Base-by-base conservation (phyloP, 2,797 vertebrate species). In the Tapera naevia region DNA sequence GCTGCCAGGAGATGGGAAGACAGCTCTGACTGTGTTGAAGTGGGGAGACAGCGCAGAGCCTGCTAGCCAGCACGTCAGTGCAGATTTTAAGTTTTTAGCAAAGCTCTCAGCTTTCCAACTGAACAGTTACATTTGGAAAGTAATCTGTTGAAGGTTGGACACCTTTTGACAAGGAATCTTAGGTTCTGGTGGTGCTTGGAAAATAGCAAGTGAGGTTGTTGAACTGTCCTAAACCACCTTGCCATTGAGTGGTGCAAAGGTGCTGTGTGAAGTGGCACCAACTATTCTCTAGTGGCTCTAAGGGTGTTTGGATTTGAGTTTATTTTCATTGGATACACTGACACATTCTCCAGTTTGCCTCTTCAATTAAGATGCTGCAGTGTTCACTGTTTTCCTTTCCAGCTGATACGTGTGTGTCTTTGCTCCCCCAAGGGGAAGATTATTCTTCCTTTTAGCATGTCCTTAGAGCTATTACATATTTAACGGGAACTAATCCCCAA, bases 321-420 rank as follows among this genome's bases (percentile, higher is more conserved):
- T 82, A 27, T n/a, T 87, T 32, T 58, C 17, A 5, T 18, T 0
- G 4, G 32, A 70, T 58, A 30, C 0, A 0, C 32, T 43, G 54
- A 69, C 51, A 24, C 0, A 1, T 39, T 70, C 57, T 62, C 21
- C 51, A 57, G 22, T 72, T 83, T 58, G 28, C 72, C 39, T 78
- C 45, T 62, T 69, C 45, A 54, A 60, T 57, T 69, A 54, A 65
- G 54, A 33, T 3, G 4, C 78, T 37, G 33, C 72, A 61, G 16
- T 28, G 32, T 60, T 94, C 67, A 19, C 45, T 71, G 65, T 56
- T 50, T 43, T 73, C 11, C 46, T 70, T 91, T 89, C 66, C 81
- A 62, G 51, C 17, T 60, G 23, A 15, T 39, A 37, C 19, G 7
- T 25, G 11, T 13, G 9, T 62, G 25, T 35, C 57, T 73, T 64